These are phyloP conservation scores for Teleogryllus occipitalis DNA, from an alignment of 1,140 invertebrate species.

Conservation along the genomic window DNA sequence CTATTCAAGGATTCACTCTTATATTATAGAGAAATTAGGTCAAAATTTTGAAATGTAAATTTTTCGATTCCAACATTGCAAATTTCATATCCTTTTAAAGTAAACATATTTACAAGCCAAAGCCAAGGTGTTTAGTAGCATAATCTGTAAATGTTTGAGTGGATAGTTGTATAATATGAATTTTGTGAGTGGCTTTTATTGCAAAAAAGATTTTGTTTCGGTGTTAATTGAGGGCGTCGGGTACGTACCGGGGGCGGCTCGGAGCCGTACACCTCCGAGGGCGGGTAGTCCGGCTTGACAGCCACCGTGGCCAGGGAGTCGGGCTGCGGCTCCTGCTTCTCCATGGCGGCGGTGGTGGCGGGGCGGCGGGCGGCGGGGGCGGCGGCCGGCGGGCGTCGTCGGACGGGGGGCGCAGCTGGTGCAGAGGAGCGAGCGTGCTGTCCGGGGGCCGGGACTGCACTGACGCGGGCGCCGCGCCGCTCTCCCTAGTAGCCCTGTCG, in stretches of 20 bases:
- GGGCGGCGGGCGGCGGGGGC: background rate
- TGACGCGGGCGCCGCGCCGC: background rate
- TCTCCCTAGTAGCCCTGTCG: background rate
- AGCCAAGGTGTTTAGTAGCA: no score
- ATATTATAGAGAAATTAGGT: no score
- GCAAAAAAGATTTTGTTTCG: no score
- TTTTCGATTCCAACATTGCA: no score
- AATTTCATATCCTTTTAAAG: no score
- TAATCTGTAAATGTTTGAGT: no score
- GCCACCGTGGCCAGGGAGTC: constrained; percentile 25
- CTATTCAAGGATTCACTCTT: no score
- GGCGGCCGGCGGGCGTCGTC: constrained; percentile 2
- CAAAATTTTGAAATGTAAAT: no score
- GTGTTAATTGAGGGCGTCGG: no score
- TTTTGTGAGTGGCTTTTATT: no score
- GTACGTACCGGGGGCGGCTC: constrained; percentile 29
- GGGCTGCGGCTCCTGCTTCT: constrained; percentile 26
- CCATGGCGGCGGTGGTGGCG: constrained; percentile 22
- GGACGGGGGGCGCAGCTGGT: background rate
- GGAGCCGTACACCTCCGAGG: constrained; percentile 27
- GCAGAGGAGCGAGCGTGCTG: background rate
- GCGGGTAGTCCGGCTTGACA: constrained; percentile 27
- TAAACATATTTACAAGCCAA: no score
- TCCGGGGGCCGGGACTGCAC: background rate
- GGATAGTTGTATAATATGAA: no score